Percentiles rank a stretch among this genome's conserved stretches.
Evolutionary conservation across 2,888 invertebrate species (phyloP).

Genomic region (Machimus atricapillus): DNA sequence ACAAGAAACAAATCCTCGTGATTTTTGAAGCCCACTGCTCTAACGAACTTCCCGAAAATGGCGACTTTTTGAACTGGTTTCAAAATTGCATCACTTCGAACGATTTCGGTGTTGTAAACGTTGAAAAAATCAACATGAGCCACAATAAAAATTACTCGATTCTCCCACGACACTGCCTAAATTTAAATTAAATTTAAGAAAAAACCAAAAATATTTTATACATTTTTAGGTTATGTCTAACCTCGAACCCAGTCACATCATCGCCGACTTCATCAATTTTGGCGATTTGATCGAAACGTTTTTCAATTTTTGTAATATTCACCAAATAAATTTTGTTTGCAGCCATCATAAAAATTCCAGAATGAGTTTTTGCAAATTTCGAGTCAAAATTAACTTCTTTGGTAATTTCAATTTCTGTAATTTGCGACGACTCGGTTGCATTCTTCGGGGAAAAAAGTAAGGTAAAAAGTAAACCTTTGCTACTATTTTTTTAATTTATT

Average conservation of each 20-base stretch:
- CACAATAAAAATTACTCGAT: background rate
- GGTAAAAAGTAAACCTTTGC: background rate
- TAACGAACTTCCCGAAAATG: background rate
- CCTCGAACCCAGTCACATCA: background rate
- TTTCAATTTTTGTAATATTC: background rate
- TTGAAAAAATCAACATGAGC: background rate
- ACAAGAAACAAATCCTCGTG: background rate
- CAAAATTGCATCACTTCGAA: no score
- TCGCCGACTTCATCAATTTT: background rate
- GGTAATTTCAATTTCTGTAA: background rate
- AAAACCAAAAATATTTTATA: background rate
- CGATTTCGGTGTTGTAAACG: background rate
- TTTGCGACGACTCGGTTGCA: background rate
- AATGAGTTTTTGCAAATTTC: background rate
- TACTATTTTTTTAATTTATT: no score
- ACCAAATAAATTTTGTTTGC: background rate
- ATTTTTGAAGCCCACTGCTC: background rate
- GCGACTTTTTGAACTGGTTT: slow-evolving; percentile 2
- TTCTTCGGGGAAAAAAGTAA: background rate
- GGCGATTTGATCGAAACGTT: background rate
- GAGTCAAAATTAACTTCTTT: background rate
- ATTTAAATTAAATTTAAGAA: background rate
- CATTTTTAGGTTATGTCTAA: background rate
- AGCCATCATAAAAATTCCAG: background rate
- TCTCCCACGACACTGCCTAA: background rate